Percentiles rank a stretch among this genome's conserved stretches.
Evolutionary conservation across 1,140 invertebrate species (phyloP).

Genomic region (Polypedilum pembai): DNA sequence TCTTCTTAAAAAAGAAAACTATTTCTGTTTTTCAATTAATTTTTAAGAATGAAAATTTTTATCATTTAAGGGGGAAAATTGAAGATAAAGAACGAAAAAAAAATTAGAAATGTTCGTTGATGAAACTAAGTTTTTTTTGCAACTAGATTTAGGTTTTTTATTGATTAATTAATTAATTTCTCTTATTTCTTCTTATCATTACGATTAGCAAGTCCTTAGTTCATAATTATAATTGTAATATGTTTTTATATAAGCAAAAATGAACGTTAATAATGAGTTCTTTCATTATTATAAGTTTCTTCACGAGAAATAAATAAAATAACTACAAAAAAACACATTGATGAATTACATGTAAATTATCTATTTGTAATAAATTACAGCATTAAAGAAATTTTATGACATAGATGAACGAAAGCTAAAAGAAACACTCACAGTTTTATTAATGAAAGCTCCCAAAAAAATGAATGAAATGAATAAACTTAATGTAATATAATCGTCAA

Average conservation of each 20-base stretch:
- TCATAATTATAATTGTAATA: neutral
- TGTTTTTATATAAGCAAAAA: conserved; percentile 14
- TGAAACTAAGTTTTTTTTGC: no score
- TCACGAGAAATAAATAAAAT: neutral
- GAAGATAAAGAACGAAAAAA: no score
- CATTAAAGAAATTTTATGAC: neutral
- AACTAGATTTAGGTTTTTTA: no score
- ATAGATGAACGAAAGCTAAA: neutral
- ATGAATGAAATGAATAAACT: conserved; percentile 6
- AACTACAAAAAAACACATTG: neutral
- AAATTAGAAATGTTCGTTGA: no score
- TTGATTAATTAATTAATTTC: no score
- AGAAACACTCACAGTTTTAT: neutral
- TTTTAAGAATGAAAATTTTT: neutral
- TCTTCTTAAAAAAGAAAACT: neutral
- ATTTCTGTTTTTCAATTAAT: conserved; percentile 24
- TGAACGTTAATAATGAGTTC: conserved; percentile 4
- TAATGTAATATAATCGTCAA: conserved; percentile 19
- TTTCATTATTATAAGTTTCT: neutral
- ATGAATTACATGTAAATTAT: conserved; percentile 8
- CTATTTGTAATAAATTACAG: conserved; percentile 19
- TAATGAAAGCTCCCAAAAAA: neutral
- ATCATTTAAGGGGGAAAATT: neutral
- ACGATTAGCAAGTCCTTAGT: neutral
- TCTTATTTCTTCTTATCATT: no score